Percentiles rank a stretch among this genome's conserved stretches.
phyloP scores from a whole-genome alignment of 2,113 vertebrate species.

The Phyllostomus discolor region DNA sequence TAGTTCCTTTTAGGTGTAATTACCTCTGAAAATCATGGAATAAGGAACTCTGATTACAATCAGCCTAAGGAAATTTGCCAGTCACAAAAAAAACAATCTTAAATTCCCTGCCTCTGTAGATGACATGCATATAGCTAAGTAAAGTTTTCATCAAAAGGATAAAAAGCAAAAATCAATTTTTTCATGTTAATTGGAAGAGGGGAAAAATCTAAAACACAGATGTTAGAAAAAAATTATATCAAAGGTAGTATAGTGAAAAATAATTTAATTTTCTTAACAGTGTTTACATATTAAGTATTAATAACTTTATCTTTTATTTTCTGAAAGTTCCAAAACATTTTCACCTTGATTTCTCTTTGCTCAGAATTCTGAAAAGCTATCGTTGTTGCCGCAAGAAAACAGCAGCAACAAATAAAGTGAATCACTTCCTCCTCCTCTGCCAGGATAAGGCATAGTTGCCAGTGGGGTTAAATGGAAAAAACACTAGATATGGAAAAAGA shows the following conservation, averaged over 20 bases:
- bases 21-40: neutral
- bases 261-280: neutral
- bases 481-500: neutral
- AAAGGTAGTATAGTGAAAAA: neutral
- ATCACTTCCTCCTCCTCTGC: constrained; percentile 42
- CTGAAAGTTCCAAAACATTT: constrained; percentile 39
- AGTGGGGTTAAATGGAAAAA: neutral
- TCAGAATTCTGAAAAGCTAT: neutral
- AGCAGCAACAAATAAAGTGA: neutral
- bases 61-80: neutral
- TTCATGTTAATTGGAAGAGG: neutral
- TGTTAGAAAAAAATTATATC: neutral
- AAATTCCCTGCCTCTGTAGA: neutral
- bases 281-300: neutral
- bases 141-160: neutral
- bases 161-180: neutral
- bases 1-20: neutral
- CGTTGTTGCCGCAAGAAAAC: constrained; percentile 12
- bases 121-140: neutral
- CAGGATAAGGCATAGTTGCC: neutral
- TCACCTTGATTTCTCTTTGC: neutral
- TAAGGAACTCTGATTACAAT: neutral
- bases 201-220: neutral
- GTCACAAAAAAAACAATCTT: neutral
- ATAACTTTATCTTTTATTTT: neutral